These are phyloP conservation scores for Diplazon laetatorius DNA, from an alignment of 2,888 invertebrate genomes.

Conservation along the genomic window DNA sequence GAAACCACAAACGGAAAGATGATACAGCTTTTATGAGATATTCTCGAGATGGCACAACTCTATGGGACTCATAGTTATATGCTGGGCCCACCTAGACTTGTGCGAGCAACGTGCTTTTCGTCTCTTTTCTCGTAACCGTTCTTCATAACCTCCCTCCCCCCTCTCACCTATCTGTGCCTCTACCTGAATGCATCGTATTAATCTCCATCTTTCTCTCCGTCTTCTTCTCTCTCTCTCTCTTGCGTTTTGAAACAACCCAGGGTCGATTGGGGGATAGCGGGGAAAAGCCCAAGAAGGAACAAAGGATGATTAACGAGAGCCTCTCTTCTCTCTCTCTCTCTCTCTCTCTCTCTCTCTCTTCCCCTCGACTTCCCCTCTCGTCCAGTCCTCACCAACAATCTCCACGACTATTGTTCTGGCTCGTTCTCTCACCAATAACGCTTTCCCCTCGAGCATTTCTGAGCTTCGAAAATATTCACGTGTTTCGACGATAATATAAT, in stretches of 20 bases:
- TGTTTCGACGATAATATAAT: conserved; percentile 47
- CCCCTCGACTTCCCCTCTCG: conserved; percentile 19
- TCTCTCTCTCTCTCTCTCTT: conserved; percentile 12
- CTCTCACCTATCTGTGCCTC: conserved; percentile 25
- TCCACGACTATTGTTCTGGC: conserved; percentile 63
- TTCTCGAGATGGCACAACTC: conserved; percentile 20
- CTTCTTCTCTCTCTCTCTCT: conserved; percentile 38
- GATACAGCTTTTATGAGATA: conserved; percentile 6
- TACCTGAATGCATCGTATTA: conserved; percentile 56
- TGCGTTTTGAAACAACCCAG: conserved; percentile 50
- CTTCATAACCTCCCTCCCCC: not conserved
- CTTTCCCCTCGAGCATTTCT: conserved; percentile 44
- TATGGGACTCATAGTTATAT: not conserved
- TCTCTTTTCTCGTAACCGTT: conserved; percentile 15
- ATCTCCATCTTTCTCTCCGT: conserved; percentile 38
- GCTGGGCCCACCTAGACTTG: conserved; percentile 6
- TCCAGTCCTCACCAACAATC: conserved; percentile 50
- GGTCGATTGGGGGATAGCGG: conserved; percentile 65
- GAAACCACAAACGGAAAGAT: conserved; percentile 33
- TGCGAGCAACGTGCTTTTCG: conserved; percentile 11
- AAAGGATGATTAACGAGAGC: conserved; percentile 71
- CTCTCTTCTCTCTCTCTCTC: conserved; percentile 23
- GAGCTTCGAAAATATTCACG: conserved; percentile 35
- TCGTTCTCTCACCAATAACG: conserved; percentile 56
- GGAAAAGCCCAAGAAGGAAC: conserved; percentile 66